phyloP scores from a whole-genome alignment of 2,888 invertebrate species.

The Esperia sulphurella region DNA sequence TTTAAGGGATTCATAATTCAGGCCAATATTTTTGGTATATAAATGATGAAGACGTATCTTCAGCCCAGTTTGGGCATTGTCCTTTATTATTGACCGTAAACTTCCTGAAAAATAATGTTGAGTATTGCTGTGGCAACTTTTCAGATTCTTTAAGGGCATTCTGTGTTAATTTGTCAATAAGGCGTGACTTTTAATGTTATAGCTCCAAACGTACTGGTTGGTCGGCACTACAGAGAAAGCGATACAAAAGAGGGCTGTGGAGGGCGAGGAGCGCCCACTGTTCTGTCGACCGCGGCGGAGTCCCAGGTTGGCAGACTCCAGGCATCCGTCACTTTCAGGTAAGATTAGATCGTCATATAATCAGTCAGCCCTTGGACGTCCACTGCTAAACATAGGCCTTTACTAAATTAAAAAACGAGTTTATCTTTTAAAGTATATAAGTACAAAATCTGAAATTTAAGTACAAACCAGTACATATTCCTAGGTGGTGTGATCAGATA shows the following conservation, averaged over 20 bases:
- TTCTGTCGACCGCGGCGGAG: conserved; percentile 91
- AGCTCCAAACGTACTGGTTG: conserved; percentile 88
- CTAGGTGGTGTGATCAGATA: too few relatives aligned
- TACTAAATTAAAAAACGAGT: too few relatives aligned
- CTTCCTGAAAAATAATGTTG: neutral
- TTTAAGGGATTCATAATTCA: too few relatives aligned
- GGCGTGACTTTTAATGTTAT: conserved; percentile 17
- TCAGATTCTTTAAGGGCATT: neutral
- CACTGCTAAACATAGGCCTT: too few relatives aligned
- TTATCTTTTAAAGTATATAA: too few relatives aligned
- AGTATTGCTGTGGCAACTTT: neutral
- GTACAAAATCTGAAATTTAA: too few relatives aligned
- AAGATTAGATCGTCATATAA: conserved; percentile 27
- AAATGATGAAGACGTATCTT: too few relatives aligned
- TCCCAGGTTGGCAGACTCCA: conserved; percentile 87
- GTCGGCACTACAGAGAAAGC: conserved; percentile 89
- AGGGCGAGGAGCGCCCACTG: conserved; percentile 87
- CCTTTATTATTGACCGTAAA: too few relatives aligned
- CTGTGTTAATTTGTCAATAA: neutral
- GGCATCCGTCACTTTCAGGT: conserved; percentile 87
- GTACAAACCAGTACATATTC: too few relatives aligned
- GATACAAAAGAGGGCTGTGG: conserved; percentile 86
- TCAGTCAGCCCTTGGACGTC: too few relatives aligned
- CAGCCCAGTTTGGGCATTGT: too few relatives aligned
- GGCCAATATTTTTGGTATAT: too few relatives aligned